Percentiles rank a stretch among this genome's conserved stretches.
Conservation (phyloP, 2,113 vertebrate genomes). For the Gasterosteus nipponicus region DNA sequence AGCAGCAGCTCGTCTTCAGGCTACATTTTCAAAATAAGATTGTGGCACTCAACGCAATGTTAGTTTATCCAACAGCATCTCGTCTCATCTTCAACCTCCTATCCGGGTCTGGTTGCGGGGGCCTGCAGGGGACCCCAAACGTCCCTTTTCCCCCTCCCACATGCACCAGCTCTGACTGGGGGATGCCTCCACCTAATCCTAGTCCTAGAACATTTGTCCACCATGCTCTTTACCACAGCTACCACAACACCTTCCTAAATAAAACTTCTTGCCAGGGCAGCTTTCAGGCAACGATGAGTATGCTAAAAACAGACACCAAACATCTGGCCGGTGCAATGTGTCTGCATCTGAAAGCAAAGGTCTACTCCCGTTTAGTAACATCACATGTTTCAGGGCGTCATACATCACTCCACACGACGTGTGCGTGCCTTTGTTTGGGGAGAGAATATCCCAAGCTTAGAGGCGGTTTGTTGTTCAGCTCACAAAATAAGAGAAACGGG, state of each 20-base stretch:
- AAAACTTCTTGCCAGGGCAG: conserved; percentile 1
- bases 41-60: too few relatives aligned
- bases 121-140: too few relatives aligned
- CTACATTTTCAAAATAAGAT: neutral
- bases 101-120: too few relatives aligned
- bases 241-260: conserved; percentile 8
- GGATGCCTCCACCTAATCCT: too few relatives aligned
- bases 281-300: neutral
- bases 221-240: neutral
- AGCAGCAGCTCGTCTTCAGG: conserved; percentile 11
- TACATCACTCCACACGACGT: neutral
- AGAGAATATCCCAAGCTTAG: conserved; percentile 29
- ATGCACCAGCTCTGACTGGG: too few relatives aligned
- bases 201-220: neutral
- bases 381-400: neutral
- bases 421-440: conserved; percentile 2
- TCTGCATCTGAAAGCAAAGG: neutral
- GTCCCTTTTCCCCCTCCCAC: too few relatives aligned
- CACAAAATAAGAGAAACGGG: conserved; percentile 62
- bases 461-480: conserved; percentile 51
- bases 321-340: neutral
- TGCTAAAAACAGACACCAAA: conserved; percentile 8
- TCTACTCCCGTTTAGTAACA: neutral
- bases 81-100: too few relatives aligned
- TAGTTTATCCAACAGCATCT: conserved; percentile 1